Percentiles rank a stretch among this genome's conserved stretches.
phyloP scores from a whole-genome alignment of 2,797 vertebrate species.

The Erithacus rubecula region DNA sequence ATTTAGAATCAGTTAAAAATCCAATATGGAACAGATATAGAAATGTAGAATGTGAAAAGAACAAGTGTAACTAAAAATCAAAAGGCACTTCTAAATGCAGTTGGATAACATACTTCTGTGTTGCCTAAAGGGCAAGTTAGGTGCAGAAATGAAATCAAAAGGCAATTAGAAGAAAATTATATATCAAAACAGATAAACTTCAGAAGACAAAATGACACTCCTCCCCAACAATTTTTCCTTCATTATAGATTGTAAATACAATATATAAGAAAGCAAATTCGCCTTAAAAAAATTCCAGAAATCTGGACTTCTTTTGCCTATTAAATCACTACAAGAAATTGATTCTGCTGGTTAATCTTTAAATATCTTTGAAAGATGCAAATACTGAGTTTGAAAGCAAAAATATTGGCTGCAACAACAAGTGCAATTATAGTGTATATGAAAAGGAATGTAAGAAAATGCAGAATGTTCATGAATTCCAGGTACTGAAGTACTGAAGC shows the following conservation, averaged over 20 bases:
- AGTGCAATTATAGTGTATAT: neutral
- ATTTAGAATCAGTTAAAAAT: neutral
- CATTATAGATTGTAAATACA: neutral
- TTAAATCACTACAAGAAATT: neutral
- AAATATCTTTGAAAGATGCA: neutral
- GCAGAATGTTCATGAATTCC: neutral
- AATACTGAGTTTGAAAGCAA: neutral
- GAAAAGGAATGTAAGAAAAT: neutral
- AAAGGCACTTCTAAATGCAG: neutral
- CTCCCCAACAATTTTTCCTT: neutral
- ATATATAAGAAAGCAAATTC: neutral
- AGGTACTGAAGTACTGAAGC: neutral
- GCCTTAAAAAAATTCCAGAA: neutral
- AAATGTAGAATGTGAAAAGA: neutral
- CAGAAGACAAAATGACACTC: neutral
- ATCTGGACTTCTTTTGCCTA: neutral
- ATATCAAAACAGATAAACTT: neutral
- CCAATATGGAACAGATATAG: neutral
- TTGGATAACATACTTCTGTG: neutral
- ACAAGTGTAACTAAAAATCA: neutral
- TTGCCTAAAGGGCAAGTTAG: neutral
- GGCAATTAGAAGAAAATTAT: neutral
- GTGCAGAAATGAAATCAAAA: neutral
- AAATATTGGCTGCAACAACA: neutral
- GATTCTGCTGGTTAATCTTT: neutral